Evolutionary conservation across 2,888 invertebrate species (phyloP).

Genomic region (Cerceris ruficornis): DNA sequence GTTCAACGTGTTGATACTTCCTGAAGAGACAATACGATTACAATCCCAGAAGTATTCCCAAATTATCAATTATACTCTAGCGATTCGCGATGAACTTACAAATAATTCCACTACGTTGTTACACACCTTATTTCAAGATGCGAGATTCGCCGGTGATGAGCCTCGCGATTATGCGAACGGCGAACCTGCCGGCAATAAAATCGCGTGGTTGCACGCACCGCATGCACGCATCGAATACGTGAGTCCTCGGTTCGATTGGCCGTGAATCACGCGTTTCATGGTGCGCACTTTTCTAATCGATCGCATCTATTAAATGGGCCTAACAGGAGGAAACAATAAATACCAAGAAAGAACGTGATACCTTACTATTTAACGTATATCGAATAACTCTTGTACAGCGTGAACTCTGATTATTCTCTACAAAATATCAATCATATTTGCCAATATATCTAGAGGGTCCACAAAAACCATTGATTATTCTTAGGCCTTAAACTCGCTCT

Average conservation of each 20-base stretch:
- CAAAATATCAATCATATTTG: too few species aligned
- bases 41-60: too few species aligned
- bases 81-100: neutral
- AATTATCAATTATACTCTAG: neutral
- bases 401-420: too few species aligned
- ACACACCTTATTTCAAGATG: slow-evolving; percentile 7
- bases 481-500: too few species aligned
- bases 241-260: slow-evolving; percentile 43
- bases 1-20: too few species aligned
- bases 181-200: slow-evolving; percentile 45
- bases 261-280: slow-evolving; percentile 47
- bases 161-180: slow-evolving; percentile 11
- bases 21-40: too few species aligned
- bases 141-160: slow-evolving; percentile 19
- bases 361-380: too few species aligned
- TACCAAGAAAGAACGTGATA: neutral
- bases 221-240: slow-evolving; percentile 62
- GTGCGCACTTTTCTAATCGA: slow-evolving; percentile 41
- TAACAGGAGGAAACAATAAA: neutral
- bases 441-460: too few species aligned
- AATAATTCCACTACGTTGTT: slow-evolving; percentile 14
- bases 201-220: slow-evolving; percentile 70
- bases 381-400: too few species aligned
- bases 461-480: too few species aligned
- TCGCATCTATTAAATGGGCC: slow-evolving; percentile 16